Evolutionary conservation across 2,113 vertebrate species (phyloP).

Genomic region (Sakesphorus luctuosus): DNA sequence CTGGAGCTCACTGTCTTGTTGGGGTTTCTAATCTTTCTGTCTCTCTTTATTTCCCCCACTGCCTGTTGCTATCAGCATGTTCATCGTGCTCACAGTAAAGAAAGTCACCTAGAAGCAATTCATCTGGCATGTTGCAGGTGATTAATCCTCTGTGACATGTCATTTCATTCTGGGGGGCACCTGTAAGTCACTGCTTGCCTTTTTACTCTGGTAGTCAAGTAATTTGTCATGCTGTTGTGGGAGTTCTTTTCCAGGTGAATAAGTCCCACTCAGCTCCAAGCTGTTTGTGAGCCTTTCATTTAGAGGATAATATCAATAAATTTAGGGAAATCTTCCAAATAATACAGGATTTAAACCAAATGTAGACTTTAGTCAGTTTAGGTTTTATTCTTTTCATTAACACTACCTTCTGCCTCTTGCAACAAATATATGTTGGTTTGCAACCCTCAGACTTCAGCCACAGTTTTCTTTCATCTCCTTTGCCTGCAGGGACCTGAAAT

Average conservation of each 20-base stretch:
- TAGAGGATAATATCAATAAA: not conserved
- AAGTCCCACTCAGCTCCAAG: not conserved
- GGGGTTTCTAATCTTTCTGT: conserved; percentile 10
- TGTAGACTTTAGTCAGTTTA: not conserved
- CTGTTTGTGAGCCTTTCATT: conserved; percentile 7
- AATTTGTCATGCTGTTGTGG: not conserved
- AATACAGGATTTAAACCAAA: not conserved
- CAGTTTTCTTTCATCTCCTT: not conserved
- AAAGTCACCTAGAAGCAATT: conserved; percentile 29
- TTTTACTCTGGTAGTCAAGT: not conserved
- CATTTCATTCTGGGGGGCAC: not conserved
- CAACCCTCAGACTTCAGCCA: not conserved
- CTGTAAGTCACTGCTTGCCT: conserved; percentile 2
- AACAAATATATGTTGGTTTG: not conserved
- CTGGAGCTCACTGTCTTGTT: not conserved
- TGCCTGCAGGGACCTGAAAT: conserved; percentile 87
- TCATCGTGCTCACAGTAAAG: conserved; percentile 7
- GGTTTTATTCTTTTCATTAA: not conserved
- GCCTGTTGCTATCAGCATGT: conserved; percentile 7
- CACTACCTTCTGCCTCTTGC: not conserved
- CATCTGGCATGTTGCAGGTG: conserved; percentile 19
- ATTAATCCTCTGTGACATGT: conserved; percentile 28
- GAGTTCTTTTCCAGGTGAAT: not conserved
- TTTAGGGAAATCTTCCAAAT: not conserved
- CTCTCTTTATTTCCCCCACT: not conserved